Evolutionary conservation across 2,888 invertebrate genomes (phyloP).

Genomic region (Patella depressa): DNA sequence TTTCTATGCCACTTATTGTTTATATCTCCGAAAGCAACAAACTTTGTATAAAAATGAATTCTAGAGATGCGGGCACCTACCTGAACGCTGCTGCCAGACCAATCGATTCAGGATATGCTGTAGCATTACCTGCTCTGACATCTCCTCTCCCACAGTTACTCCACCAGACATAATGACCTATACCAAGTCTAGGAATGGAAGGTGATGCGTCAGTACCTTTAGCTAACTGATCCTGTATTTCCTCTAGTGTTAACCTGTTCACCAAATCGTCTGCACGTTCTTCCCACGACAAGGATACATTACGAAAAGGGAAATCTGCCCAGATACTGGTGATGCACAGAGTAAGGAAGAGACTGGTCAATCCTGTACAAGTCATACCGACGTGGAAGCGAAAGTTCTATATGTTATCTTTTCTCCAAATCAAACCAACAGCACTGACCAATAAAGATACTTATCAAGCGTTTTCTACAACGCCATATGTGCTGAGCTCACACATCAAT

Average conservation of each 20-base stretch:
- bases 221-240: conserved; percentile 54
- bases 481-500: too few species aligned
- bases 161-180: conserved; percentile 60
- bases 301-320: not conserved
- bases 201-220: conserved; percentile 47
- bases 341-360: too few species aligned
- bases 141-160: conserved; percentile 64
- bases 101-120: conserved; percentile 63
- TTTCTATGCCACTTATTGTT: too few species aligned
- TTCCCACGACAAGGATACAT: conserved; percentile 10
- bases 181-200: conserved; percentile 53
- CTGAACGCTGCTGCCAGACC: conserved; percentile 65
- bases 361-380: too few species aligned
- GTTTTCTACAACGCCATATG: too few species aligned
- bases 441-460: too few species aligned
- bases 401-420: too few species aligned
- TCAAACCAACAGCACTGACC: too few species aligned
- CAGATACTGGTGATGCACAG: too few species aligned
- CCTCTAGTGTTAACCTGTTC: conserved; percentile 52
- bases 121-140: conserved; percentile 55
- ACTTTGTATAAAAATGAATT: too few species aligned
- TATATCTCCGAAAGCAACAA: too few species aligned
- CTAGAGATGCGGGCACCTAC: conserved; percentile 31
- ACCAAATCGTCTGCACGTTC: conserved; percentile 62
- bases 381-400: too few species aligned